A percentile compares a stretch with the other conserved stretches of the same genome.
phyloP scores from a whole-genome alignment of 2,797 vertebrate species.

The Loris lydekkerianus region DNA sequence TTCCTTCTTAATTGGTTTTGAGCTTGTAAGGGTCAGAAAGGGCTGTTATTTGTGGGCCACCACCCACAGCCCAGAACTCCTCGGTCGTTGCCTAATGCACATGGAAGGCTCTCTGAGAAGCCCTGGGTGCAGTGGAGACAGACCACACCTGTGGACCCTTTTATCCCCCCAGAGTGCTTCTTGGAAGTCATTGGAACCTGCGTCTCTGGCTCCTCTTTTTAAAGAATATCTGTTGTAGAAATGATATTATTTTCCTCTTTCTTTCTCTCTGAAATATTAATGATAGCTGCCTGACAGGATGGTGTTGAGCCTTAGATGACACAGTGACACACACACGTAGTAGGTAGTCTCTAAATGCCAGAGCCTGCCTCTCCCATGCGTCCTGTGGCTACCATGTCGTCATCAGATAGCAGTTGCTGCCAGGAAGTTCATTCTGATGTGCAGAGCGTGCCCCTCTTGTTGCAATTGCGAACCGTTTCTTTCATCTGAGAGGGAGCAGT shows the following conservation, averaged over 20 bases:
- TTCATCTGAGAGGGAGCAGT: not conserved
- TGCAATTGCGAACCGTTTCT: not conserved
- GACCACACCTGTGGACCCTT: not conserved
- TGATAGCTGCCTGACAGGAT: not conserved
- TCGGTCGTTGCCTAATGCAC: not conserved
- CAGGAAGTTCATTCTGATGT: conserved; percentile 8
- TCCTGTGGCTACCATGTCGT: not conserved
- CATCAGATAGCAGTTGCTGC: not conserved
- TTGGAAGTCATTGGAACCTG: not conserved
- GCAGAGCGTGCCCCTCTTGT: not conserved
- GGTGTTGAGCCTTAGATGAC: not conserved
- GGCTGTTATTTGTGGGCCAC: not conserved
- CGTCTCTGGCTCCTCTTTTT: not conserved
- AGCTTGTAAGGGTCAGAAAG: conserved; percentile 54
- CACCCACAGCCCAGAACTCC: not conserved
- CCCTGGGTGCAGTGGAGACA: not conserved
- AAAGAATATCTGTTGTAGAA: not conserved
- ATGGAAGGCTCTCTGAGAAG: not conserved
- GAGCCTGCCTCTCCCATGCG: not conserved
- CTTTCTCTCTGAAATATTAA: not conserved
- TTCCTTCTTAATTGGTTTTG: conserved; percentile 65
- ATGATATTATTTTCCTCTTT: not conserved
- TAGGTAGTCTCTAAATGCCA: not conserved
- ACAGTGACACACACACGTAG: not conserved
- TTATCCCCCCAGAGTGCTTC: not conserved